Evolutionary conservation across 2,888 invertebrate species (phyloP).

Genomic region (Drosophila lutescens): DNA sequence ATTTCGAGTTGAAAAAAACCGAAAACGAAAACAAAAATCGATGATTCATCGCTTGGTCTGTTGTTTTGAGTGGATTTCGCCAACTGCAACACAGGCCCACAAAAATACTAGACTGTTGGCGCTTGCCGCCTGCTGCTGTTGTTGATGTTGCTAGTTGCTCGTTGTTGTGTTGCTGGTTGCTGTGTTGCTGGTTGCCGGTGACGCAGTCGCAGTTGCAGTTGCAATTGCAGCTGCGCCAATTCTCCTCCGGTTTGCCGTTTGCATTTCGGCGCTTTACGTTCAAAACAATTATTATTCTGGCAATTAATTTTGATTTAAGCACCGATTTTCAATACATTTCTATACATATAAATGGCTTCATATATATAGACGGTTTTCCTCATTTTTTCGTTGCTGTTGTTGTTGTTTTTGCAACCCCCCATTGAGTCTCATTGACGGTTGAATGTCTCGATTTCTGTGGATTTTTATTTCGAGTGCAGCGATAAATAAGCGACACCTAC

Average conservation of each 20-base stretch:
- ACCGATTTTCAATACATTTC: constrained; percentile 74
- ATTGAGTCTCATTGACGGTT: constrained; percentile 26
- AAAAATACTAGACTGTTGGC: constrained; percentile 74
- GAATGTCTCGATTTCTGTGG: constrained; percentile 37
- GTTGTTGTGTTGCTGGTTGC: constrained; percentile 33
- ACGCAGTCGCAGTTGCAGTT: constrained; percentile 68
- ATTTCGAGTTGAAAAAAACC: constrained; percentile 47
- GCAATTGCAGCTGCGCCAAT: constrained; percentile 71
- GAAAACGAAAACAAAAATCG: constrained; percentile 53
- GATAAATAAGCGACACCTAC: constrained; percentile 35
- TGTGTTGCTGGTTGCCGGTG: constrained; percentile 46
- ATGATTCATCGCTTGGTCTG: constrained; percentile 78
- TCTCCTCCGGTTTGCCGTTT: constrained; percentile 62
- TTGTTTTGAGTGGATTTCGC: constrained; percentile 69
- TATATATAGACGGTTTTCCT: constrained; percentile 20
- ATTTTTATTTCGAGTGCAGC: constrained; percentile 12
- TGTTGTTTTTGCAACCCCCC: constrained; percentile 12
- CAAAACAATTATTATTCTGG: constrained; percentile 82
- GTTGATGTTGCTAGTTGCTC: constrained; percentile 46
- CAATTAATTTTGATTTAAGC: constrained; percentile 82
- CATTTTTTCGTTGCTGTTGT: not conserved
- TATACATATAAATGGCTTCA: constrained; percentile 30
- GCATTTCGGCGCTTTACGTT: constrained; percentile 69
- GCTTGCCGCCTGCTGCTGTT: constrained; percentile 74
- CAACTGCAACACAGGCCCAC: constrained; percentile 38